Evolutionary conservation across 2,113 vertebrate species (phyloP).

Genomic region (Chiloscyllium plagiosum): DNA sequence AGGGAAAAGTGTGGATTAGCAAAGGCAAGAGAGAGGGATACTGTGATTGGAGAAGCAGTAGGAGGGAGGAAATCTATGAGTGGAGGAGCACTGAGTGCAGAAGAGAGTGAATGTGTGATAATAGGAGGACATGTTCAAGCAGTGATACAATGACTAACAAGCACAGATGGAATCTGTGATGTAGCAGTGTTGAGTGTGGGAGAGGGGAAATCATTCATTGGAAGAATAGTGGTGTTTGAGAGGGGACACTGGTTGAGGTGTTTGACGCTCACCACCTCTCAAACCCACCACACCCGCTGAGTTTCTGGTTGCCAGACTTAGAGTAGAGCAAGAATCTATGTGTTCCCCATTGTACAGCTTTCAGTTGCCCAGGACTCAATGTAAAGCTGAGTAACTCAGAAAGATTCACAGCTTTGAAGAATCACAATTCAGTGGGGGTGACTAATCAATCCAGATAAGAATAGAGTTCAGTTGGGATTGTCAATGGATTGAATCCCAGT

Average conservation of each 20-base stretch:
- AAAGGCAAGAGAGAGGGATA: neutral
- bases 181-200: too few species aligned
- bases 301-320: neutral
- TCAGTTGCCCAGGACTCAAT: too few species aligned
- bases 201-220: neutral
- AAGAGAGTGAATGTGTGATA: neutral
- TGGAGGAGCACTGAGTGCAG: neutral
- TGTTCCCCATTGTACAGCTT: neutral
- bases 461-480: too few species aligned
- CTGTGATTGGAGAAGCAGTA: neutral
- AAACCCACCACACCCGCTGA: too few species aligned
- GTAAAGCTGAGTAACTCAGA: too few species aligned
- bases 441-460: too few species aligned
- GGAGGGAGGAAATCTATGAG: neutral
- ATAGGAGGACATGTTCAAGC: neutral
- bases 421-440: too few species aligned
- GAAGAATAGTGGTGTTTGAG: neutral
- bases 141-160: neutral
- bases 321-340: neutral
- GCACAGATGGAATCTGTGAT: too few species aligned
- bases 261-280: neutral
- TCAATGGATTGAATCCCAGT: too few species aligned
- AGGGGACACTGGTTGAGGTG: neutral
- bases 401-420: too few species aligned
- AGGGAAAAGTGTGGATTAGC: neutral